Conservation (phyloP, 2,113 vertebrate species). For the Merops nubicus region DNA sequence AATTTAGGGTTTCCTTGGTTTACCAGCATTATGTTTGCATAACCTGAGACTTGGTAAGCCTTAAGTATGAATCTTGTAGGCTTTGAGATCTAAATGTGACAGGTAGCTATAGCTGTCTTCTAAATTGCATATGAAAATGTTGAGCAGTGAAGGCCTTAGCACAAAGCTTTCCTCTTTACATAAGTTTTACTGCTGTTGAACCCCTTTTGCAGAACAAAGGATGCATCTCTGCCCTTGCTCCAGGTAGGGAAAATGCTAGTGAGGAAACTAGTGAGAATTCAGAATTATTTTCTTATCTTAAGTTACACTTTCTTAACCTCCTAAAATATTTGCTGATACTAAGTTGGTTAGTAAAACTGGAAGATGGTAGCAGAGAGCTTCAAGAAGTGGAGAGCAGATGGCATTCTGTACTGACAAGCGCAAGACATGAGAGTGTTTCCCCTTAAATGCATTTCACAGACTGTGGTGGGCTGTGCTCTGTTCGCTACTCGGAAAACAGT, state of each 20-base stretch:
- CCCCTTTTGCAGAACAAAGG: background rate
- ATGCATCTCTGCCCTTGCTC: background rate
- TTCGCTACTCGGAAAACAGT: background rate
- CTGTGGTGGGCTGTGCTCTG: background rate
- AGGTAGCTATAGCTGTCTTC: background rate
- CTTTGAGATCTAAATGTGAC: background rate
- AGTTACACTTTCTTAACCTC: background rate
- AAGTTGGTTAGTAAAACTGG: background rate
- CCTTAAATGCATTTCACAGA: background rate
- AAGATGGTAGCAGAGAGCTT: background rate
- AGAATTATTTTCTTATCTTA: background rate
- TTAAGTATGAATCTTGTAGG: background rate
- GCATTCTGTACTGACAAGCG: background rate
- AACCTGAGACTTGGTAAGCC: background rate
- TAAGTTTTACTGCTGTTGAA: background rate
- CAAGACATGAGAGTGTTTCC: too few species aligned
- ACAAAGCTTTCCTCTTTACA: background rate
- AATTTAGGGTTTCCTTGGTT: background rate
- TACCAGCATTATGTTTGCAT: background rate
- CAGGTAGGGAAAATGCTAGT: background rate
- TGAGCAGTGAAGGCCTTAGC: background rate
- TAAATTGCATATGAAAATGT: background rate
- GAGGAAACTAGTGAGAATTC: background rate
- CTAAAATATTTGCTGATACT: background rate
- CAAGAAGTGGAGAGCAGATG: background rate